A percentile compares a stretch with the other conserved stretches of the same genome.
phyloP scores from a whole-genome alignment of 1,140 invertebrate species.

The Panagrolaimus sp. region DNA sequence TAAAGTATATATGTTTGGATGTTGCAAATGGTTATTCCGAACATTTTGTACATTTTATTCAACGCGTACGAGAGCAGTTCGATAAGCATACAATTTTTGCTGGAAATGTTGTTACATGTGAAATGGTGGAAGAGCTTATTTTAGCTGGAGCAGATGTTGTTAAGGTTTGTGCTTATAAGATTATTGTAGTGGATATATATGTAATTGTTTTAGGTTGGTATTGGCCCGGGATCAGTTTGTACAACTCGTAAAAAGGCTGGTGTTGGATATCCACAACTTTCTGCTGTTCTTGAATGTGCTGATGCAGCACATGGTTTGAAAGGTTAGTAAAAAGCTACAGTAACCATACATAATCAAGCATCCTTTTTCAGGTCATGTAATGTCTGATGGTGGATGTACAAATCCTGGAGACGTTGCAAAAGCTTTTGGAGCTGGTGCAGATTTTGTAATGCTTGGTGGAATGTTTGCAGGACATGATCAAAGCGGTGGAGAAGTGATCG shows the following conservation, averaged over 20 bases:
- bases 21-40: slow-evolving; percentile 93
- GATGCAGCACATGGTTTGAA: too few species aligned
- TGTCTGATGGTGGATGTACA: slow-evolving; percentile 83
- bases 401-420: slow-evolving; percentile 91
- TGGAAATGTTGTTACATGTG: slow-evolving; percentile 90
- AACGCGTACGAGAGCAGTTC: slow-evolving; percentile 72
- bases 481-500: slow-evolving; percentile 78
- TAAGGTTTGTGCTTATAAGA: slow-evolving; percentile 64
- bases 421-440: slow-evolving; percentile 87
- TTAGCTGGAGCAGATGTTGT: slow-evolving; percentile 87
- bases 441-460: slow-evolving; percentile 92
- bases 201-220: slow-evolving; percentile 65
- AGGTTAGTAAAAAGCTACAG: too few species aligned
- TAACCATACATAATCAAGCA: too few species aligned
- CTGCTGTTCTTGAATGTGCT: slow-evolving; percentile 87
- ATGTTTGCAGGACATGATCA: slow-evolving; percentile 92
- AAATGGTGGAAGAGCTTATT: slow-evolving; percentile 92
- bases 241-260: slow-evolving; percentile 89
- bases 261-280: slow-evolving; percentile 86
- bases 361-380: slow-evolving; percentile 79
- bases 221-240: slow-evolving; percentile 88
- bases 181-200: too few species aligned
- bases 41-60: slow-evolving; percentile 82
- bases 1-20: slow-evolving; percentile 78
- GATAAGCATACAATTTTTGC: slow-evolving; percentile 79